Evolutionary conservation across 2,888 invertebrate species (phyloP), one percentile per base, ranked within the genome.

Genomic region (Hybos culiciformis): DNA sequence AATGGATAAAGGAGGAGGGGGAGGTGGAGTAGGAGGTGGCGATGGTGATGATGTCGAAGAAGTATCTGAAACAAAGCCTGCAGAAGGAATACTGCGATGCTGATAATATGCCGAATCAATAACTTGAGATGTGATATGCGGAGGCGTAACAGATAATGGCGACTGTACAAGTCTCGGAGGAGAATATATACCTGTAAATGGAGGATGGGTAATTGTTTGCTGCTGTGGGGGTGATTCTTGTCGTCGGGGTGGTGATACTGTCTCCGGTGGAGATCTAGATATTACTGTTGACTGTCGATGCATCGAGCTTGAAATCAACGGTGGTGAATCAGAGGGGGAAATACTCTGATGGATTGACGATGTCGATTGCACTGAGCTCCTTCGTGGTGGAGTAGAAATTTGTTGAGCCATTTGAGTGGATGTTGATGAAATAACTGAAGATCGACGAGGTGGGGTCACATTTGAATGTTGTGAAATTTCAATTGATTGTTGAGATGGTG

Each of bases 401-500:
- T 69, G 42, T 70, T 68, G 68, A 55, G 74, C 73, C n/a, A n/a
- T n/a, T 39, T 77, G 75, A 39, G 78, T 78, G 23, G 80, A 29
- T 29, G 29, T 12, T 29, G 12, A n/a, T 8, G 29, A 29, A n/a
- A n/a, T 6, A n/a, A 29, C n/a, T 12, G 29, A 29, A 6, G n/a
- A n/a, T 2, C 29, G 29, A n/a, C n/a, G n/a, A n/a, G n/a, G n/a
- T n/a, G n/a, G n/a, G n/a, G n/a, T n/a, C n/a, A n/a, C n/a, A n/a
- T n/a, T n/a, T 31, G 45, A 37, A 26, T 33, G 31, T 21, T 33
- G 12, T 12, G 39, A 20, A 11, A 38, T 24, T 31, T n/a, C 3
- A 24, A 15, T 23, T 24, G 33, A 24, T 2, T 11, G n/a, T 34
- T 6, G 14, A 15, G 34, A 12, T 24, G 44, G 40, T 17, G 44